Conservation (phyloP, 2,797 vertebrate genomes). For the Neostethus bicornis region DNA sequence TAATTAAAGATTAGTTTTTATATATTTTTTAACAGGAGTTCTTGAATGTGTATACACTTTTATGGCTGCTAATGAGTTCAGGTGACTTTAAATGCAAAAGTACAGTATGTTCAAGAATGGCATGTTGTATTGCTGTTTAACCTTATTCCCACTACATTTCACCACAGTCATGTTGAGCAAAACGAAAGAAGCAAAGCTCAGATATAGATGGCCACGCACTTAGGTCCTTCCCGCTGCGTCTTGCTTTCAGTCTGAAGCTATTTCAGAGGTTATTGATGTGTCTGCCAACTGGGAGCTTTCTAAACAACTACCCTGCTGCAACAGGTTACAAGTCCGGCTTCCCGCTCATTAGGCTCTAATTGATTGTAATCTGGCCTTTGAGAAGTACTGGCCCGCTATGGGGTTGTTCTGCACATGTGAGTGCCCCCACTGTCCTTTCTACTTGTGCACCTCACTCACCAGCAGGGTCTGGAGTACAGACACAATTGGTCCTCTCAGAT, state of each 20-base stretch:
- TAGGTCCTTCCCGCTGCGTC: conserved; percentile 65
- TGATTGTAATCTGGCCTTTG: conserved; percentile 83
- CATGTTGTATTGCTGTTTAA: conserved; percentile 15
- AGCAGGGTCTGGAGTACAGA: conserved; percentile 74
- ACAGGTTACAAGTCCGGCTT: conserved; percentile 78
- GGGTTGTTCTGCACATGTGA: conserved; percentile 72
- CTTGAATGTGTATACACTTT: conserved; percentile 27
- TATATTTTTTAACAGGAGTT: conserved; percentile 65
- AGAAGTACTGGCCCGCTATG: conserved; percentile 71
- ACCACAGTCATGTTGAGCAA: conserved; percentile 7
- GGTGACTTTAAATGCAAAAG: conserved; percentile 3
- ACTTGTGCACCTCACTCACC: conserved; percentile 77
- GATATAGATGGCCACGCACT: conserved; percentile 61
- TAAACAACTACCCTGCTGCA: conserved; percentile 73
- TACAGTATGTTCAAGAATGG: conserved; percentile 2
- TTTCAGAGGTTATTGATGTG: conserved; percentile 83
- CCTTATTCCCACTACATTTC: conserved; percentile 9
- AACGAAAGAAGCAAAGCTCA: conserved; percentile 40
- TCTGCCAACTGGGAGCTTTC: conserved; percentile 77
- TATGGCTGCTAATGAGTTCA: conserved; percentile 1
- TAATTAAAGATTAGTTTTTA: conserved; percentile 67
- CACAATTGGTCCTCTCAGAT: conserved; percentile 77
- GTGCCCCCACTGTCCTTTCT: conserved; percentile 75
- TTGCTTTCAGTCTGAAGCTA: conserved; percentile 75
- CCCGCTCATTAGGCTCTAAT: conserved; percentile 84